These are phyloP conservation scores for Todiramphus chloris DNA, from an alignment of 2,113 vertebrate species.

Conservation along the genomic window DNA sequence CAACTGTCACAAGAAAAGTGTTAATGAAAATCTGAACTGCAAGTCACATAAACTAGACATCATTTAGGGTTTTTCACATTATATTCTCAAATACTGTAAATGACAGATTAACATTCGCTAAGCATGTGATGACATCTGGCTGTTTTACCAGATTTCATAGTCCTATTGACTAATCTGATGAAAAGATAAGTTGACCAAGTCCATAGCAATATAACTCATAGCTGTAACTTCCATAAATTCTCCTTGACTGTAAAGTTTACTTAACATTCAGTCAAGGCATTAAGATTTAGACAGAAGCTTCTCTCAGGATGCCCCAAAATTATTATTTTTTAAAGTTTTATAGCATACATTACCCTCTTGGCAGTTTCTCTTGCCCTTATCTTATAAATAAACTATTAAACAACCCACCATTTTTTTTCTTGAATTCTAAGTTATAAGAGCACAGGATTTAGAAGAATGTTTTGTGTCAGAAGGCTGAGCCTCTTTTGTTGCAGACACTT, in stretches of 20 bases:
- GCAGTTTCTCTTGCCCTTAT: background rate
- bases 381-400: background rate
- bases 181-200: slow-evolving; percentile 6
- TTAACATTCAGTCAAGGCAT: background rate
- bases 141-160: background rate
- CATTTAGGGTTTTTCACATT: background rate
- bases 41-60: background rate
- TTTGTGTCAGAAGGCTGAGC: background rate
- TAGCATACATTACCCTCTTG: background rate
- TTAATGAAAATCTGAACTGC: slow-evolving; percentile 16
- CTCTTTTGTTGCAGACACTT: background rate
- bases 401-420: accelerated
- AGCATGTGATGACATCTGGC: slow-evolving; percentile 39
- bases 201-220: background rate
- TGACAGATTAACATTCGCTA: background rate
- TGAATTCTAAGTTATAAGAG: background rate
- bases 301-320: background rate
- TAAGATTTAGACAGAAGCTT: background rate
- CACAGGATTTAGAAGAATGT: background rate
- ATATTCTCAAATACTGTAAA: background rate
- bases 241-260: background rate
- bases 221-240: background rate
- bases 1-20: slow-evolving; percentile 9
- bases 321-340: background rate
- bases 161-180: background rate